phyloP scores from a whole-genome alignment of 1,140 invertebrate species.

The Frieseomelitta varia region DNA sequence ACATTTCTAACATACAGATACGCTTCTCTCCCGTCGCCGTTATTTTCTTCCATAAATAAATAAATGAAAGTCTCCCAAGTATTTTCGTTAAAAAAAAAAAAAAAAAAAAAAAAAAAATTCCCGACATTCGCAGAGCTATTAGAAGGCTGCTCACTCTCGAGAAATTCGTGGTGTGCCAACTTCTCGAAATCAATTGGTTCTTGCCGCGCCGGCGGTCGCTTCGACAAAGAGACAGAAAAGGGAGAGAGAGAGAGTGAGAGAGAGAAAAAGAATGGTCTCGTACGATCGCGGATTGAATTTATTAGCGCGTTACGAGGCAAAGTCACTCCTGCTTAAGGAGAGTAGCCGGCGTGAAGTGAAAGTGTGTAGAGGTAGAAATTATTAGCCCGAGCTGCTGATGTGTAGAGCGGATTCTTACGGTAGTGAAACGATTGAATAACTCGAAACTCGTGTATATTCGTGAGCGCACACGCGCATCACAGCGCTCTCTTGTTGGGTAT shows the following conservation, averaged over 20 bases:
- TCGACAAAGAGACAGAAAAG: too few species aligned
- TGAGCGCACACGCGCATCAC: too few species aligned
- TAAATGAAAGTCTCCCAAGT: neutral
- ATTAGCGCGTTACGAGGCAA: constrained; percentile 1
- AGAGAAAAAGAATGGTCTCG: neutral
- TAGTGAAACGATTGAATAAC: constrained; percentile 28
- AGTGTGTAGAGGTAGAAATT: constrained; percentile 36
- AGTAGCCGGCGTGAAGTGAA: constrained; percentile 35
- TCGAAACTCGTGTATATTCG: neutral
- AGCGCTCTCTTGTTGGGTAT: neutral
- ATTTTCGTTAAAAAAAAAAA: too few species aligned
- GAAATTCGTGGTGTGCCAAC: neutral
- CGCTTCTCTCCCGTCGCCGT: neutral
- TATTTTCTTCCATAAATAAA: neutral
- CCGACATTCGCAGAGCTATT: neutral
- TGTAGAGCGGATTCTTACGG: neutral
- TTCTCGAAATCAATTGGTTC: neutral
- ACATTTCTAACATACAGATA: neutral
- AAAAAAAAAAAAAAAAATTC: too few species aligned
- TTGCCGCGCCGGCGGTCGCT: neutral
- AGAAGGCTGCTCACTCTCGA: neutral
- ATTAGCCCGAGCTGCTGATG: neutral
- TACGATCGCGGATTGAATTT: neutral
- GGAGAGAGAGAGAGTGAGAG: too few species aligned
- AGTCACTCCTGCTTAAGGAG: constrained; percentile 13